Evolutionary conservation across 2,797 vertebrate species (phyloP).

Genomic region (Galago senegalensis): DNA sequence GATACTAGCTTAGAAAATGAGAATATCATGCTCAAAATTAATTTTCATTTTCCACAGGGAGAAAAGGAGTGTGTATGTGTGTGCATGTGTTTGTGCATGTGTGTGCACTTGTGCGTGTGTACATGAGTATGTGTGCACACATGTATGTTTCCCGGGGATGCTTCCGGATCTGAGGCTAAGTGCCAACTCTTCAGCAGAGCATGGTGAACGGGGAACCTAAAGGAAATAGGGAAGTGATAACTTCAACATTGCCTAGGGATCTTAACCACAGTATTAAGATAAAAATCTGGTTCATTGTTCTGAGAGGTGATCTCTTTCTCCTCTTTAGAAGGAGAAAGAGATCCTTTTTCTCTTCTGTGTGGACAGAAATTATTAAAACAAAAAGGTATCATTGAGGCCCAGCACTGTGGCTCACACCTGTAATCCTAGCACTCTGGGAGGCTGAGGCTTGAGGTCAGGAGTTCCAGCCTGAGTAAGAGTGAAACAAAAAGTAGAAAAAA

Average conservation of each 20-base stretch:
- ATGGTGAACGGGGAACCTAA: neutral
- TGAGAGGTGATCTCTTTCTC: neutral
- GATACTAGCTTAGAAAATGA: conserved; percentile 30
- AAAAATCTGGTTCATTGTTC: neutral
- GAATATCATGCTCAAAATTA: neutral
- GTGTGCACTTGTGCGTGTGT: neutral
- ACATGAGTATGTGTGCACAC: too few relatives aligned
- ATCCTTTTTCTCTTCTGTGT: neutral
- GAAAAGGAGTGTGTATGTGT: too few relatives aligned
- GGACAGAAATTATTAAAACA: conserved; percentile 45
- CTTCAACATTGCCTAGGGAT: neutral
- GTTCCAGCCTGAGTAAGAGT: too few relatives aligned
- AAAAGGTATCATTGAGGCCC: neutral
- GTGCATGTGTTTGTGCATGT: neutral
- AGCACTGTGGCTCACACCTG: too few relatives aligned
- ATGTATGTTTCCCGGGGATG: neutral
- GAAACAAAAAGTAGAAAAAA: too few relatives aligned
- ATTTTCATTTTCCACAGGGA: conserved; percentile 3
- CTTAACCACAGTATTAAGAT: neutral
- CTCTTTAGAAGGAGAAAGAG: neutral
- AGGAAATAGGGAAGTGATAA: neutral
- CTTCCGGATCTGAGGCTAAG: neutral
- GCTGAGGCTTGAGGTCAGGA: too few relatives aligned
- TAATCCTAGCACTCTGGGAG: too few relatives aligned
- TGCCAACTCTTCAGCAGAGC: neutral